Evolutionary conservation across 2,888 invertebrate genomes (phyloP).

Genomic region (Monopis laevigella): DNA sequence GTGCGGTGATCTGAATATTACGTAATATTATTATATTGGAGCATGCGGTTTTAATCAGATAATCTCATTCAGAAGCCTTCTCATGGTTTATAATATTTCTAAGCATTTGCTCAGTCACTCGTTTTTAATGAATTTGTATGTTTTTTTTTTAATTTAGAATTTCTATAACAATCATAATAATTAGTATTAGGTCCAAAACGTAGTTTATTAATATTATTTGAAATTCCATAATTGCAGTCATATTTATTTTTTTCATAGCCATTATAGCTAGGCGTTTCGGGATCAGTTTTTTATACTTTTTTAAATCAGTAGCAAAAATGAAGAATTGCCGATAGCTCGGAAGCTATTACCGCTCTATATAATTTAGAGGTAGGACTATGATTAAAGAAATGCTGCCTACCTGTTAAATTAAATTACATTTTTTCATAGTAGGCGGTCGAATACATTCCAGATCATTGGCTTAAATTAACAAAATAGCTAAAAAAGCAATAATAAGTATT

Average conservation of each 20-base stretch:
- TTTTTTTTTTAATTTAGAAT: not conserved
- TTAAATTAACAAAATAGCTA: conserved; percentile 36
- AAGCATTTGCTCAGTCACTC: conserved; percentile 47
- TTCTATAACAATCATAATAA: not conserved
- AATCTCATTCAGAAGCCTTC: conserved; percentile 19
- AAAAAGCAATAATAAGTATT: conserved; percentile 41
- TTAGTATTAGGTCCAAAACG: not conserved
- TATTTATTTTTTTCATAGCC: no score
- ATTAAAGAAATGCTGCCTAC: conserved; percentile 63
- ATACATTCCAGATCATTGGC: conserved; percentile 38
- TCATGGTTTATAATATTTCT: conserved; percentile 53
- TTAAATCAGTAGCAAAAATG: conserved; percentile 57
- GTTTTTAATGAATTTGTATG: conserved; percentile 43
- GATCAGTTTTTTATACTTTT: conserved; percentile 1
- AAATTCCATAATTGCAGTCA: not conserved
- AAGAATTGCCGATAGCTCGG: conserved; percentile 62
- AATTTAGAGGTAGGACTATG: conserved; percentile 61
- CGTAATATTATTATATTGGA: no score
- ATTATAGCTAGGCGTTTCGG: conserved; percentile 4
- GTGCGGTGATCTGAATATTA: conserved; percentile 24
- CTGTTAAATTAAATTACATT: conserved; percentile 67
- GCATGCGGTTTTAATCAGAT: conserved; percentile 12
- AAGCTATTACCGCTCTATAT: conserved; percentile 56
- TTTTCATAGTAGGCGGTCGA: conserved; percentile 54
- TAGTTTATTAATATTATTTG: not conserved